Evolutionary conservation across 1,140 invertebrate species (phyloP).

Genomic region (Caerostris extrusa): DNA sequence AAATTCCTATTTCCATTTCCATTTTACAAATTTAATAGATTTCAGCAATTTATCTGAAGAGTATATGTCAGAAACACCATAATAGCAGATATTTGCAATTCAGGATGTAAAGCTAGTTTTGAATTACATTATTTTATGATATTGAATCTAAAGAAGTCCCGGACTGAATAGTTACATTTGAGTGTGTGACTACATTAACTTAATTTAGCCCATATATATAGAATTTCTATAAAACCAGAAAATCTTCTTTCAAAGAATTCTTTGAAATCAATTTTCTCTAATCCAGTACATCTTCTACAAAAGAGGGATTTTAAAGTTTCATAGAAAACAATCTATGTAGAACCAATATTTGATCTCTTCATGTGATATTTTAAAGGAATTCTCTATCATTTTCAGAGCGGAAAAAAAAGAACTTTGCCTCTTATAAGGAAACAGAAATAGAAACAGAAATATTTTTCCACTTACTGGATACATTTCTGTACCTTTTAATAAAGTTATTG

Average conservation of each 20-base stretch:
- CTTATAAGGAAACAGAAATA: not conserved
- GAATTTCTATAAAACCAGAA: not conserved
- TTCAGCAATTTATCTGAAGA: too few species aligned
- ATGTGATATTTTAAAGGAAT: not conserved
- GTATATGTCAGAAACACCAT: too few species aligned
- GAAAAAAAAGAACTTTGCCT: not conserved
- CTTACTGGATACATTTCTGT: not conserved
- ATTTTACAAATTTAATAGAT: too few species aligned
- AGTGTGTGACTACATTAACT: not conserved
- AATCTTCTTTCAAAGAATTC: not conserved
- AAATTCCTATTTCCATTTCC: too few species aligned
- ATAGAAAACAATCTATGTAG: not conserved
- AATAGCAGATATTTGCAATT: too few species aligned
- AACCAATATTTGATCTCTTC: slow-evolving; percentile 2
- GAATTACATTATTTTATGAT: too few species aligned
- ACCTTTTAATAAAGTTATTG: not conserved
- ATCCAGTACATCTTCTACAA: not conserved
- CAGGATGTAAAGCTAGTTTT: too few species aligned
- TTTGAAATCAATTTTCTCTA: not conserved
- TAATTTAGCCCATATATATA: not conserved
- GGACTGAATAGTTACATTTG: too few species aligned
- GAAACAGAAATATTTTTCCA: not conserved
- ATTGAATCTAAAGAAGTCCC: too few species aligned
- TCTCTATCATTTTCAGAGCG: not conserved
- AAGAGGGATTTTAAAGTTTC: slow-evolving; percentile 18